phyloP scores from a whole-genome alignment of 2,797 vertebrate genomes.

The Enteromius trimaculatus region DNA sequence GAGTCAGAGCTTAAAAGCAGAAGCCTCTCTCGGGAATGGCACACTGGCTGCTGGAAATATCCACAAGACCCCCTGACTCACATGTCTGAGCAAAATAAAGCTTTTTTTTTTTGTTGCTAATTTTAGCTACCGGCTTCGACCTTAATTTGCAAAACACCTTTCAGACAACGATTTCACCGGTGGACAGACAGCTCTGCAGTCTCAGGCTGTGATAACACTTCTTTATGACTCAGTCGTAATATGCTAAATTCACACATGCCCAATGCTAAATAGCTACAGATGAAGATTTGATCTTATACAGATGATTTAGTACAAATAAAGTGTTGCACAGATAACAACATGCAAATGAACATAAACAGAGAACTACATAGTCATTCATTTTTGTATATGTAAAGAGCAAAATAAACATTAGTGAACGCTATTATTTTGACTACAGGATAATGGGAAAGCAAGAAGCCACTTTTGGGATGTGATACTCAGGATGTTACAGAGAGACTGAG shows the following conservation, averaged over 20 bases:
- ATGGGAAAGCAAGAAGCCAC: background rate
- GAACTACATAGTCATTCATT: background rate
- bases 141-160: constrained; percentile 21
- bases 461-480: background rate
- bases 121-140: constrained; percentile 11
- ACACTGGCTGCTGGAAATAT: constrained; percentile 27
- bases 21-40: constrained; percentile 22
- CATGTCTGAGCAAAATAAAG: constrained; percentile 27
- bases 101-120: background rate
- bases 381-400: background rate
- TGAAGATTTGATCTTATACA: background rate
- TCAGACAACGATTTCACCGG: background rate
- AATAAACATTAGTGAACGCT: background rate
- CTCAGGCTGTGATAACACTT: constrained; percentile 11
- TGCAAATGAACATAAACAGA: background rate
- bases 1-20: constrained; percentile 53
- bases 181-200: constrained; percentile 19
- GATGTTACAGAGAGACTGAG: no score
- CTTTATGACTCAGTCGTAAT: constrained; percentile 29
- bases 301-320: constrained; percentile 34
- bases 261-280: background rate
- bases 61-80: constrained; percentile 28
- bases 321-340: constrained; percentile 1
- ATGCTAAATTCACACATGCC: constrained; percentile 18
- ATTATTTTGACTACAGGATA: background rate